phyloP scores from a whole-genome alignment of 2,113 vertebrate species.

The Aspiorhynchus laticeps region DNA sequence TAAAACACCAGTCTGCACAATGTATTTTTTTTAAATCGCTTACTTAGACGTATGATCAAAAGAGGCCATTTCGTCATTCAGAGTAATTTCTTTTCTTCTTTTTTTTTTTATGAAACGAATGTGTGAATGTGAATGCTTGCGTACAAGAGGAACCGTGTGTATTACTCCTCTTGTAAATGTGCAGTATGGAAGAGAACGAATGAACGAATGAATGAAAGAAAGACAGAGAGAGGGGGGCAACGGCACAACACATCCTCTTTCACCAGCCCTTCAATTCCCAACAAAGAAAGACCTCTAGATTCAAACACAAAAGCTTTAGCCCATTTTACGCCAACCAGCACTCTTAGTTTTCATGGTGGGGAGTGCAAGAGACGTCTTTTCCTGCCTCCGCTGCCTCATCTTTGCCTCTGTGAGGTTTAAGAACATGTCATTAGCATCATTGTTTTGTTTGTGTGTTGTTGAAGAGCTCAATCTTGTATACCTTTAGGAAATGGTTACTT shows the following conservation, averaged over 20 bases:
- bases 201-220: conserved; percentile 16
- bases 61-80: conserved; percentile 74
- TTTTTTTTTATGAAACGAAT: conserved; percentile 52
- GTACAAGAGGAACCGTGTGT: conserved; percentile 50
- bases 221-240: conserved; percentile 67
- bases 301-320: conserved; percentile 70
- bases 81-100: conserved; percentile 60
- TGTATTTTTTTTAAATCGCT: conserved; percentile 55
- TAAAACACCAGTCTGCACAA: conserved; percentile 79
- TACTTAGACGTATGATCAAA: conserved; percentile 76
- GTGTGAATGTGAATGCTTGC: conserved; percentile 36
- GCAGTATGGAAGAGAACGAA: conserved; percentile 21
- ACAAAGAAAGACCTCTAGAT: conserved; percentile 66
- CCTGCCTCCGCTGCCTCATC: conserved; percentile 56
- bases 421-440: conserved; percentile 62
- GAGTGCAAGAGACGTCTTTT: conserved; percentile 37
- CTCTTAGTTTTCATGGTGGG: conserved; percentile 43
- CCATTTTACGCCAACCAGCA: conserved; percentile 63
- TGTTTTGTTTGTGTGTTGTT: conserved; percentile 55
- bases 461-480: conserved; percentile 16
- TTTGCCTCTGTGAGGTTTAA: conserved; percentile 61
- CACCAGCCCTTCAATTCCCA: conserved; percentile 72
- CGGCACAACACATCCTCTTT: conserved; percentile 79
- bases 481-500: conserved; percentile 44
- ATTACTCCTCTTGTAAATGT: conserved; percentile 46